These are phyloP conservation scores for Micromussa lordhowensis DNA, from an alignment of 92 coral and sea anemone species.

Conservation along the genomic window DNA sequence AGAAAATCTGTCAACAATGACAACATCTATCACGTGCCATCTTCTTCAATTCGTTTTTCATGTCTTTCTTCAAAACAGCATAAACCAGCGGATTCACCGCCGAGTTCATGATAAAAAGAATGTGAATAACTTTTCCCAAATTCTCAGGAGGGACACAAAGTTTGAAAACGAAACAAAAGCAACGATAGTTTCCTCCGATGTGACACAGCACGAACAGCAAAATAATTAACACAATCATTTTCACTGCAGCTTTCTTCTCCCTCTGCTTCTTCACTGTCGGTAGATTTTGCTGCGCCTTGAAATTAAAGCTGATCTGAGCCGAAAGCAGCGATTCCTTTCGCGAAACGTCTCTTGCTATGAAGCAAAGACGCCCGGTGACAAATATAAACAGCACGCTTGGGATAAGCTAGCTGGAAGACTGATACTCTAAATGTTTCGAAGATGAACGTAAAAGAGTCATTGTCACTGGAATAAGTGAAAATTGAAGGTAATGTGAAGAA, in stretches of 20 bases:
- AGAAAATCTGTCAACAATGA: background rate
- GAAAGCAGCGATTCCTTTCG: conserved; percentile 15
- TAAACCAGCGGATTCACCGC: conserved; percentile 34
- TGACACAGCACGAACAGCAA: conserved; percentile 30
- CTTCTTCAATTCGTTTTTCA: conserved; percentile 22
- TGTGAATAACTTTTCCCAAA: conserved; percentile 7
- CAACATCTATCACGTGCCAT: background rate
- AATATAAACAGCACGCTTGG: conserved; percentile 30
- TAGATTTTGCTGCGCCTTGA: background rate
- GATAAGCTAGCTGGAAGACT: conserved; percentile 35
- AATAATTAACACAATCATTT: conserved; percentile 26
- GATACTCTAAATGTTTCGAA: conserved; percentile 29
- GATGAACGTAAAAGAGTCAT: background rate
- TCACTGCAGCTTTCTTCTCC: conserved; percentile 19
- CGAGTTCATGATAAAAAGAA: conserved; percentile 27
- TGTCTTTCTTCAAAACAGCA: conserved; percentile 25
- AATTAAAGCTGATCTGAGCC: conserved; percentile 28
- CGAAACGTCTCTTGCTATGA: conserved; percentile 8
- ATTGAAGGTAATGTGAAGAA: conserved; percentile 31
- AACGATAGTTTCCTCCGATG: conserved; percentile 41
- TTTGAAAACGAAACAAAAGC: conserved; percentile 38
- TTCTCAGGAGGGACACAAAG: conserved; percentile 3
- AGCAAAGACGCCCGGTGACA: conserved; percentile 14
- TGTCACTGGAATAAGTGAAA: background rate
- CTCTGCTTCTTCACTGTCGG: background rate